Evolutionary conservation across 2,797 vertebrate species (phyloP).

Genomic region (Euphonia xanthogaster): DNA sequence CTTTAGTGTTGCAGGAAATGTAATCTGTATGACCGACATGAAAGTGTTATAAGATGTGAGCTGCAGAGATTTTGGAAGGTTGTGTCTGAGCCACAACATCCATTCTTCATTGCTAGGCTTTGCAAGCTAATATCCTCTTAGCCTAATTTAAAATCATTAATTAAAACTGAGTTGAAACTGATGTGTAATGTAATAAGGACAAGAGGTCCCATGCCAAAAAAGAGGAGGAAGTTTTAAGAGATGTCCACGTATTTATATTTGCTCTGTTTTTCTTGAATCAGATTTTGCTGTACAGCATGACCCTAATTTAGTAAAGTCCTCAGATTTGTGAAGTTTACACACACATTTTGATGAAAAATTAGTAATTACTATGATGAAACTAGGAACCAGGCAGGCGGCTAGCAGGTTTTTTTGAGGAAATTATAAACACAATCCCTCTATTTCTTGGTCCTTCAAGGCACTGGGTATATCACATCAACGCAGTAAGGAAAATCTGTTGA

Average conservation of each 20-base stretch:
- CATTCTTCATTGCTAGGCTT: constrained; percentile 53
- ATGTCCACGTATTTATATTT: background rate
- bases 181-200: constrained; percentile 55
- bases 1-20: constrained; percentile 64
- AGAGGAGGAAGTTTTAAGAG: background rate
- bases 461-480: constrained; percentile 54
- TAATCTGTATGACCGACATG: constrained; percentile 72
- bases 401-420: constrained; percentile 19
- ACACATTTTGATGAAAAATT: constrained; percentile 8
- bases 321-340: background rate
- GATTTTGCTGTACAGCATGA: background rate
- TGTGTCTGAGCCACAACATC: constrained; percentile 67
- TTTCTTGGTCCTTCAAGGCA: constrained; percentile 28
- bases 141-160: constrained; percentile 78
- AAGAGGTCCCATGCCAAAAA: constrained; percentile 24
- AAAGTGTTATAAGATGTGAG: constrained; percentile 78
- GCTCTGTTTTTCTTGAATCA: background rate
- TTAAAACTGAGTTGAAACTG: constrained; percentile 64
- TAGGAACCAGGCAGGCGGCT: constrained; percentile 12
- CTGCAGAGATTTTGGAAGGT: constrained; percentile 67
- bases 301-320: background rate
- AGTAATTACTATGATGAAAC: constrained; percentile 13
- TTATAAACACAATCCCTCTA: constrained; percentile 33
- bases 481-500: constrained; percentile 60
- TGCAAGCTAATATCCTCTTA: constrained; percentile 80